These are phyloP conservation scores for Nudaria mundana DNA, from an alignment of 2,888 invertebrate species.

Conservation along the genomic window DNA sequence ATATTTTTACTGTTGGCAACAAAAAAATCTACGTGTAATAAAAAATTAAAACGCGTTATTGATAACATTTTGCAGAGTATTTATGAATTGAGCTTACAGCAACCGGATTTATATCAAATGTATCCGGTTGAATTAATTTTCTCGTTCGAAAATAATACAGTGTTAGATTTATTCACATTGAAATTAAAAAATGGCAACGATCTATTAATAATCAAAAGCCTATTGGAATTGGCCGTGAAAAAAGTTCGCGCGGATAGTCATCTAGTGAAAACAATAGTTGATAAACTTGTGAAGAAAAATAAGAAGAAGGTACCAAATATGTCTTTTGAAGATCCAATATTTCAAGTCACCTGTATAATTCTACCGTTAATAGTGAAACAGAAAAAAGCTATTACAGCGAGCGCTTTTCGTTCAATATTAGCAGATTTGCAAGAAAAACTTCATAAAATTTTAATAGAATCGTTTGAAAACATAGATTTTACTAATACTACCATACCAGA, in stretches of 20 bases:
- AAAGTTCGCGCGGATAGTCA: slow-evolving; percentile 61
- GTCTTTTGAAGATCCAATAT: slow-evolving; percentile 58
- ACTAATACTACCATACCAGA: slow-evolving; percentile 31
- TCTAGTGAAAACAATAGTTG: slow-evolving; percentile 61
- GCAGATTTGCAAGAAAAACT: slow-evolving; percentile 68
- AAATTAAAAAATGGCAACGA: slow-evolving; percentile 58
- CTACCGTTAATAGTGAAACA: slow-evolving; percentile 68
- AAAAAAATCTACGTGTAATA: slow-evolving; percentile 56
- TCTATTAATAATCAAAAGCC: slow-evolving; percentile 50
- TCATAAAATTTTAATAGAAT: slow-evolving; percentile 55
- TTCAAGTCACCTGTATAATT: slow-evolving; percentile 66
- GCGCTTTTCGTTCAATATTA: slow-evolving; percentile 61
- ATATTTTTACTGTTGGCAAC: slow-evolving; percentile 58
- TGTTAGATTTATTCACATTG: slow-evolving; percentile 59
- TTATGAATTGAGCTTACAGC: slow-evolving; percentile 62
- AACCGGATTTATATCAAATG: slow-evolving; percentile 67
- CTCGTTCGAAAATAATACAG: slow-evolving; percentile 47
- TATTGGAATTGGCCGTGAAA: slow-evolving; percentile 64
- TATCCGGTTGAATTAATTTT: slow-evolving; percentile 62
- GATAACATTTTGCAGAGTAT: slow-evolving; percentile 57
- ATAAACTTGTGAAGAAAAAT: slow-evolving; percentile 51
- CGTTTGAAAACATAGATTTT: slow-evolving; percentile 64
- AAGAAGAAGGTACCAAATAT: slow-evolving; percentile 42
- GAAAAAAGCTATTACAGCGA: slow-evolving; percentile 59
- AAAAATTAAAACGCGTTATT: slow-evolving; percentile 53